Conservation (phyloP, 2,888 invertebrate species). For the Phanerotoma sp. region DNA sequence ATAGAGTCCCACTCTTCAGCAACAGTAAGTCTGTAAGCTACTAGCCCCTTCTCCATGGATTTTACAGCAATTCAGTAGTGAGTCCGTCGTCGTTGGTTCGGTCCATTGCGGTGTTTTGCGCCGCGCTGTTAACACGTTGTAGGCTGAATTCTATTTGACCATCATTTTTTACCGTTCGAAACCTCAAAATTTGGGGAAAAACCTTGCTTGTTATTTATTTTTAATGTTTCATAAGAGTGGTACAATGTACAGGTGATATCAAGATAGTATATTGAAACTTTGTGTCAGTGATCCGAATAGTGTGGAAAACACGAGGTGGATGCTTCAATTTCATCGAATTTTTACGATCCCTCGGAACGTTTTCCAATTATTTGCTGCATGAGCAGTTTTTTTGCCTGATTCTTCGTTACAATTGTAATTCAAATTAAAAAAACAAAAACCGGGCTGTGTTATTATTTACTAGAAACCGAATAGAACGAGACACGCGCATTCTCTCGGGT, state of each 20-base stretch:
- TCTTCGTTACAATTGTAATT: conserved; percentile 4
- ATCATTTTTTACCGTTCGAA: conserved; percentile 5
- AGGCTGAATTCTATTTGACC: conserved; percentile 10
- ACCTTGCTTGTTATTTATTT: too few relatives aligned
- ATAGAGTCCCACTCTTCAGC: conserved; percentile 7
- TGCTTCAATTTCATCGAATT: too few relatives aligned
- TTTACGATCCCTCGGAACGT: too few relatives aligned
- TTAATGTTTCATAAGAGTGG: conserved; percentile 2
- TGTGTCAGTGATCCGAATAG: conserved; percentile 18
- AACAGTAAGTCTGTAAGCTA: not conserved
- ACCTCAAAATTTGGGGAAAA: too few relatives aligned
- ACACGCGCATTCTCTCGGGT: conserved; percentile 34
- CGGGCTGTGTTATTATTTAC: conserved; percentile 22
- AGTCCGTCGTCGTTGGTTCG: conserved; percentile 31
- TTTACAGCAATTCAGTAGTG: conserved; percentile 26
- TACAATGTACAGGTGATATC: conserved; percentile 7
- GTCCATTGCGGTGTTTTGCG: conserved; percentile 38
- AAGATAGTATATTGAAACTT: not conserved
- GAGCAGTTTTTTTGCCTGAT: not conserved
- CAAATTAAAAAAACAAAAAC: too few relatives aligned
- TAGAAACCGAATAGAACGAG: conserved; percentile 16
- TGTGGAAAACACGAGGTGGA: conserved; percentile 13
- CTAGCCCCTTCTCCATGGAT: not conserved
- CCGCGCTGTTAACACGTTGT: conserved; percentile 29
- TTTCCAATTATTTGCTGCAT: not conserved